Evolutionary conservation across 2,888 invertebrate species (phyloP).

Genomic region (Muscina levida): DNA sequence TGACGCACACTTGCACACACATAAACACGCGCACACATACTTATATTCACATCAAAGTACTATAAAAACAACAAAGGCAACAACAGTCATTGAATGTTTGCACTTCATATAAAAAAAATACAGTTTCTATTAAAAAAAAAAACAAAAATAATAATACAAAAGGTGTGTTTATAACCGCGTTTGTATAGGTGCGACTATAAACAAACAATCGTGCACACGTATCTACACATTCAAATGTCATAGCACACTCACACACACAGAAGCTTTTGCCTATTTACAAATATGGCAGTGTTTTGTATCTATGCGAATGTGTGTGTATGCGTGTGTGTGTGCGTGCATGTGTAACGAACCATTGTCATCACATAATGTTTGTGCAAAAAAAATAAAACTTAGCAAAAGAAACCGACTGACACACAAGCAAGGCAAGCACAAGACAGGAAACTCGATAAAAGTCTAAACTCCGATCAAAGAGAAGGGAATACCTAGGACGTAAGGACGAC

Average conservation of each 20-base stretch:
- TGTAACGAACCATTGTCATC: no score
- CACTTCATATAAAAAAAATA: no score
- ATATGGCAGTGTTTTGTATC: constrained; percentile 7
- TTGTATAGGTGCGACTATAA: background rate
- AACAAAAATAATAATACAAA: constrained; percentile 23
- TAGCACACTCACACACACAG: no score
- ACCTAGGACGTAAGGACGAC: no score
- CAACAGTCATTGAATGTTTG: background rate
- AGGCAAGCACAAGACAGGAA: background rate
- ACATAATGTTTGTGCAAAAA: background rate
- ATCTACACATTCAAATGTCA: no score
- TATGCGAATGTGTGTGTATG: background rate
- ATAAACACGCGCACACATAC: constrained; percentile 1
- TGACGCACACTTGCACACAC: constrained; percentile 39
- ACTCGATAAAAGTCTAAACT: no score
- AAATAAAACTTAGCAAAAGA: background rate
- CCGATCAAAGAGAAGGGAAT: no score
- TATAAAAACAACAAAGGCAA: background rate
- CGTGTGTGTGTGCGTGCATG: background rate
- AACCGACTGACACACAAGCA: background rate
- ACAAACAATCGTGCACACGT: no score
- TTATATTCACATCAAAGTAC: background rate
- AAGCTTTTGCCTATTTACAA: background rate
- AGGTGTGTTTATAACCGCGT: constrained; percentile 21
- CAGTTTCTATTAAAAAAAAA: no score